A percentile compares a stretch with the other conserved stretches of the same genome.
Conservation (phyloP, 2,113 vertebrate species). For the Ellobius talpinus region DNA sequence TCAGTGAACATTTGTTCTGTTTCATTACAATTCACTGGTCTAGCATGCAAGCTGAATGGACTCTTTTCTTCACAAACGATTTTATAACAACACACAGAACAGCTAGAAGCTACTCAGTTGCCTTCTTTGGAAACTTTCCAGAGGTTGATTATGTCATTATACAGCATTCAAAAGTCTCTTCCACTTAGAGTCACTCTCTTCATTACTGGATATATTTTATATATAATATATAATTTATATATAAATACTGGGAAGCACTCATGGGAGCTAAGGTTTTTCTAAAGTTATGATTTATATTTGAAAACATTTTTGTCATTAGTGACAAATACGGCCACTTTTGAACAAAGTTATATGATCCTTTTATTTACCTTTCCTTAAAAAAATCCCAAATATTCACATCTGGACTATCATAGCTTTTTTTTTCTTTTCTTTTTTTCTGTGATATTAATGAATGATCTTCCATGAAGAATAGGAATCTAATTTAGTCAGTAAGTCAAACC, state of each 20-base stretch:
- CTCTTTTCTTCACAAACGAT: not conserved
- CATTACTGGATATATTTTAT: not conserved
- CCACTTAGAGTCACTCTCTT: not conserved
- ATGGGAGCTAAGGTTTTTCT: not conserved
- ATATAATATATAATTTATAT: too few species aligned
- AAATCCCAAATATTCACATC: not conserved
- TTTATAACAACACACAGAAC: not conserved
- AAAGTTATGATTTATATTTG: not conserved
- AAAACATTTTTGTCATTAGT: not conserved
- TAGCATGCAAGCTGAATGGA: not conserved
- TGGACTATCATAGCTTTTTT: not conserved
- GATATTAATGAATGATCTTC: not conserved
- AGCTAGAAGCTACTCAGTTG: not conserved
- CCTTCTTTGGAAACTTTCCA: not conserved
- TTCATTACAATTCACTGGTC: slow-evolving; percentile 8
- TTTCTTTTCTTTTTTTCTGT: not conserved
- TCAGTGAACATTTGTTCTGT: slow-evolving; percentile 38
- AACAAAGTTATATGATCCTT: not conserved
- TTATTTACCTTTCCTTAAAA: not conserved
- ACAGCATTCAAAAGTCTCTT: not conserved
- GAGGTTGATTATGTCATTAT: not conserved
- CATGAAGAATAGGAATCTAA: not conserved
- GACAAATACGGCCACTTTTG: not conserved
- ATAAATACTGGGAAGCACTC: not conserved
- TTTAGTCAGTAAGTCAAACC: not conserved